A percentile compares a stretch with the other conserved stretches of the same genome.
phyloP scores from a whole-genome alignment of 2,888 invertebrate genomes.

The Clivina fossor region DNA sequence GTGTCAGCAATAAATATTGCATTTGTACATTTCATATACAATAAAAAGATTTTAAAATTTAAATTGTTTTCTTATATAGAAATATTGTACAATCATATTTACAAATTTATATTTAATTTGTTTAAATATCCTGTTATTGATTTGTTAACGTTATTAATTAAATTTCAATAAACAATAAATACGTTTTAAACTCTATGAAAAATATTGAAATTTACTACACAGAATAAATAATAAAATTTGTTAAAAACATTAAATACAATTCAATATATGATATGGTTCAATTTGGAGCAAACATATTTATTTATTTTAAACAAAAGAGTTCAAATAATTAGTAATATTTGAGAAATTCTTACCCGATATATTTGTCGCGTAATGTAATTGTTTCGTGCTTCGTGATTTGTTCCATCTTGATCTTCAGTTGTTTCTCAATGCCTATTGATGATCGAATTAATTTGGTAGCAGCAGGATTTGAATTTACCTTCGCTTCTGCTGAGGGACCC shows the following conservation, averaged over 20 bases:
- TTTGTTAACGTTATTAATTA: too few relatives aligned
- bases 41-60: too few relatives aligned
- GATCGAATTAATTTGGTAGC: slow-evolving; percentile 19
- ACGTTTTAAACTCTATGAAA: too few relatives aligned
- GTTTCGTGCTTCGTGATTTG: slow-evolving; percentile 79
- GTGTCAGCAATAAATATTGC: too few relatives aligned
- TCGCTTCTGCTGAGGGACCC: neutral
- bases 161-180: too few relatives aligned
- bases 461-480: slow-evolving; percentile 9
- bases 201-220: neutral
- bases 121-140: too few relatives aligned
- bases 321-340: slow-evolving; percentile 23
- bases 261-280: neutral
- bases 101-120: too few relatives aligned
- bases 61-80: too few relatives aligned
- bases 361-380: slow-evolving; percentile 75
- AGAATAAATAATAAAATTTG: neutral
- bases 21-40: too few relatives aligned
- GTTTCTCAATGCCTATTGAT: slow-evolving; percentile 8
- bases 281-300: slow-evolving; percentile 1
- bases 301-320: slow-evolving; percentile 20
- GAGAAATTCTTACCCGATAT: slow-evolving; percentile 72
- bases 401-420: slow-evolving; percentile 52
- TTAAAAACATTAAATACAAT: neutral
- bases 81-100: too few relatives aligned